Base-by-base conservation (phyloP, 2,888 invertebrate genomes). In the Aphodius granarius region DNA sequence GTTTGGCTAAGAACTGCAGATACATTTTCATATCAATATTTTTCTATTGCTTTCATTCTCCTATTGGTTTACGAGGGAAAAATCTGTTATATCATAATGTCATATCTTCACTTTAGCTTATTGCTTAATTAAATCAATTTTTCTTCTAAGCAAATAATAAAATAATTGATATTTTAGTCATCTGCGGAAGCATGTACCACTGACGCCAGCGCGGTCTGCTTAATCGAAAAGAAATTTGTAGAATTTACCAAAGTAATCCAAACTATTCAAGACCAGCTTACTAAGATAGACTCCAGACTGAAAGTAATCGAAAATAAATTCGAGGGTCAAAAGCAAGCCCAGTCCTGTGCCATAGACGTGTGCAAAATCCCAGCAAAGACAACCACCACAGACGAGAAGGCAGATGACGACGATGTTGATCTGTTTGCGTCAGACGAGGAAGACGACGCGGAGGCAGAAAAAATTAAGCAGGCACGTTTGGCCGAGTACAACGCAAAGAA, bases 401-500 rank as follows among this genome's bases (percentile, higher is more conserved):
- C 78, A 74, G 80, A 91, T 74, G 94, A 94, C 84, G 93, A 93
- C 86, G 94, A 93, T 83, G 92, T 95, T 6, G 95, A 95, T 87
- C 89, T 95, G 0, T 95, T 95, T 87, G 95, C 91, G 62, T 95
- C 95, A 71, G 95, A 95, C 81, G 94, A 94, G 80, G 95, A 93
- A 86, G 94, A 93, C 83, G 90, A 89, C 81, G 94, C 91, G 79
- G 94, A 93, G 78, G 93, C 93, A 75, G 92, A 90, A 78, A 94
- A 91, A 88, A 87, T 94, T 82, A 93, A 91, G 84, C 94, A 96
- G 85, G 94, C 96, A 86, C 91, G 97, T 75, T 88, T 98, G 74
- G 94, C 94, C 78, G 97, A 95, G 68, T 98, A 98, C 86, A 92
- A 93, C 84, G 96, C 93, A 2, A 98, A 97, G 87, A 98, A 98